Conservation (phyloP, 2,797 vertebrate species). For the Schizopygopsis pylzovi region DNA sequence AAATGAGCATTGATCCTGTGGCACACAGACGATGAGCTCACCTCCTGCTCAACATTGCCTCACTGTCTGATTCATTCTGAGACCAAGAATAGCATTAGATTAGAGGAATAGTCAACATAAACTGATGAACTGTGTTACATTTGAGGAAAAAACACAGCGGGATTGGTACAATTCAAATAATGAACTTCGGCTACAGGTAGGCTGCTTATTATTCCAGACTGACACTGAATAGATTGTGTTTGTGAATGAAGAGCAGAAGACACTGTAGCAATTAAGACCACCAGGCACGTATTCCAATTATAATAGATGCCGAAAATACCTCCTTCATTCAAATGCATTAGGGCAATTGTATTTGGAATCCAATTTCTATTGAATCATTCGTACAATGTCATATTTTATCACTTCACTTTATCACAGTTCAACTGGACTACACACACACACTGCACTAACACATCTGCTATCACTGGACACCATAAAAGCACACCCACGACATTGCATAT, state of each 20-base stretch:
- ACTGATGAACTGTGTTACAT: not conserved
- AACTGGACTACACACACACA: too few species aligned
- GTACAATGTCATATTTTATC: not conserved
- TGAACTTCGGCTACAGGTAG: not conserved
- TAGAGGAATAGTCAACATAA: not conserved
- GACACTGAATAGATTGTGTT: not conserved
- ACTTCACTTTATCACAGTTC: too few species aligned
- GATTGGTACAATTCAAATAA: not conserved
- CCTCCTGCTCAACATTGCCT: not conserved
- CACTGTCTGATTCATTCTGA: not conserved
- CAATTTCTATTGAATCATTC: not conserved
- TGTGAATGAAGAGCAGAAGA: not conserved
- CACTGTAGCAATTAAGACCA: not conserved
- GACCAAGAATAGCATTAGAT: not conserved
- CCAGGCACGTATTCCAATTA: not conserved
- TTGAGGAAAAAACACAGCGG: not conserved
- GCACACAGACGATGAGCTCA: not conserved
- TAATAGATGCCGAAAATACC: not conserved
- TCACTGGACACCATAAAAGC: too few species aligned
- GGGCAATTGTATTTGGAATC: not conserved
- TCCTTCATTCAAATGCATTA: not conserved
- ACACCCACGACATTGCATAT: too few species aligned
- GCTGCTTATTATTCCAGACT: not conserved
- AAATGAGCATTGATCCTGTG: slow-evolving; percentile 18
- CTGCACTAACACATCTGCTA: too few species aligned